Evolutionary conservation across 2,888 invertebrate genomes (phyloP).

Genomic region (Calameuta pallipes): DNA sequence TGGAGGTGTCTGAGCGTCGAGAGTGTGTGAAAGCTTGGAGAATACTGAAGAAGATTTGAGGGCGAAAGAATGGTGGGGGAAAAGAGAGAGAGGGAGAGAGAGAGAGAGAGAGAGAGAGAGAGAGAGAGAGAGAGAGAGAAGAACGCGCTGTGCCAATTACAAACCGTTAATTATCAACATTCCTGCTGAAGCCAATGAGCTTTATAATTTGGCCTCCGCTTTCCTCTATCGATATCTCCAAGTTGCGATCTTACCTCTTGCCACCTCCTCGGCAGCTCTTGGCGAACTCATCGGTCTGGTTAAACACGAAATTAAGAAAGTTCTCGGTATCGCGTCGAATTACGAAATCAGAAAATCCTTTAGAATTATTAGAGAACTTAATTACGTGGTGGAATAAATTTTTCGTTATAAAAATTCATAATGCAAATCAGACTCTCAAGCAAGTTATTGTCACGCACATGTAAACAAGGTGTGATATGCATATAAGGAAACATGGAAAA

Average conservation of each 20-base stretch:
- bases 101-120: neutral
- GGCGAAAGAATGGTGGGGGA: neutral
- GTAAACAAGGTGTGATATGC: conserved; percentile 44
- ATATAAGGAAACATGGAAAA: conserved; percentile 37
- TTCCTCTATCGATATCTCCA: neutral
- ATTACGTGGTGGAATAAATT: neutral
- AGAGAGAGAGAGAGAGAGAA: conserved; percentile 2
- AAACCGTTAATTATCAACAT: conserved; percentile 24
- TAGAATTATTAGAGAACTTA: neutral
- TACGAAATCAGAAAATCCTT: neutral
- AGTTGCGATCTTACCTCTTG: neutral
- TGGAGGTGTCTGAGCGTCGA: conserved; percentile 25
- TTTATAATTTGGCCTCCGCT: neutral
- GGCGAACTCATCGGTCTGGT: neutral
- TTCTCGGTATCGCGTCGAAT: neutral
- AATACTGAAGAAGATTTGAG: neutral
- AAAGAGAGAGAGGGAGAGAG: neutral
- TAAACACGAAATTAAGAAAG: neutral
- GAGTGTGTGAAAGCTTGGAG: neutral
- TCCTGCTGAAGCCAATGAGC: conserved; percentile 6
- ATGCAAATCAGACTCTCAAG: neutral
- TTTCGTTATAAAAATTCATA: neutral
- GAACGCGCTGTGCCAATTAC: conserved; percentile 32
- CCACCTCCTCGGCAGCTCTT: neutral
- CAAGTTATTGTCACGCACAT: conserved; percentile 15